A percentile compares a stretch with the other conserved stretches of the same genome.
phyloP scores from a whole-genome alignment of 1,140 invertebrate genomes.

The Neodiprion virginianus region DNA sequence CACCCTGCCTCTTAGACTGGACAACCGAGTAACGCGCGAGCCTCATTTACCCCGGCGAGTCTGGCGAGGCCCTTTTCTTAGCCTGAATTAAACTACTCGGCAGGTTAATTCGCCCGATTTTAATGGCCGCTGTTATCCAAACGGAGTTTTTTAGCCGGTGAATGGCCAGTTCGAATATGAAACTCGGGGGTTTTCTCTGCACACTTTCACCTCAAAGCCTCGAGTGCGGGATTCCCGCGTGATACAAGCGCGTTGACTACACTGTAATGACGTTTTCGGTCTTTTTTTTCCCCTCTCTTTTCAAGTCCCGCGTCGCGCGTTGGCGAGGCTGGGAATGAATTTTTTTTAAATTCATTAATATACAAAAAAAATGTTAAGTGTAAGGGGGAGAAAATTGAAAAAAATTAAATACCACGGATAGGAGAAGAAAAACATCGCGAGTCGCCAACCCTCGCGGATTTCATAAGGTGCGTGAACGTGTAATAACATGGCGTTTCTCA shows the following conservation, averaged over 20 bases:
- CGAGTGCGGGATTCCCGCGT: too few relatives aligned
- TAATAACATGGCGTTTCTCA: slow-evolving; percentile 7
- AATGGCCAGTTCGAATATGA: slow-evolving; percentile 22
- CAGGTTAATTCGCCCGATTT: slow-evolving; percentile 53
- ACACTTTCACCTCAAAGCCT: too few relatives aligned
- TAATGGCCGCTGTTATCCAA: slow-evolving; percentile 26
- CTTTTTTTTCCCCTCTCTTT: too few relatives aligned
- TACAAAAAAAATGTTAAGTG: too few relatives aligned
- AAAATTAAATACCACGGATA: too few relatives aligned
- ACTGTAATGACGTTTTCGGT: too few relatives aligned
- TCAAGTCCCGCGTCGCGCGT: too few relatives aligned
- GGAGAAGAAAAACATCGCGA: neutral
- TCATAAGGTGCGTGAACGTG: slow-evolving; percentile 1
- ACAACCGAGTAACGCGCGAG: slow-evolving; percentile 25
- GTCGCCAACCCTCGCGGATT: slow-evolving; percentile 3
- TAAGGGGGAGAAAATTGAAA: too few relatives aligned
- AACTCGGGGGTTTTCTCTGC: too few relatives aligned
- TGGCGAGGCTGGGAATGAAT: too few relatives aligned
- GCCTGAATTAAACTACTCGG: slow-evolving; percentile 43
- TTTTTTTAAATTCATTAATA: too few relatives aligned
- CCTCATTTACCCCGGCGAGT: slow-evolving; percentile 42
- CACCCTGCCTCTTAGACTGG: neutral
- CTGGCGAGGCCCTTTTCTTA: slow-evolving; percentile 45
- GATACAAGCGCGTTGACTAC: too few relatives aligned
- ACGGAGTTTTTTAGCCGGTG: neutral